These are phyloP conservation scores for Platyrinchus mystaceus DNA, from an alignment of 2,797 vertebrate genomes.

Conservation along the genomic window DNA sequence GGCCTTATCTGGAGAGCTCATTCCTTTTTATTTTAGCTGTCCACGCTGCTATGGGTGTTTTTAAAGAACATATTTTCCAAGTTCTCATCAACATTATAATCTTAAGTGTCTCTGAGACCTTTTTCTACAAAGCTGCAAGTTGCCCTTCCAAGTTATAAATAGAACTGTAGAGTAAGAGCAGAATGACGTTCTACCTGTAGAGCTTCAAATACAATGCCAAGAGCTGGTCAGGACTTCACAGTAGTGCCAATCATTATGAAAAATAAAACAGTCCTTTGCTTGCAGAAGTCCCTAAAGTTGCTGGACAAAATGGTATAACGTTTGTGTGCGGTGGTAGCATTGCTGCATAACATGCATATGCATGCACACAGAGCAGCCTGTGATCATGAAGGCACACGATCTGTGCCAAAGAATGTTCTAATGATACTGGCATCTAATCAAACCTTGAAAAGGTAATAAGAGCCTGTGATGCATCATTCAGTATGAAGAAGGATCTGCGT, in stretches of 20 bases:
- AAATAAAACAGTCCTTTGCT: not conserved
- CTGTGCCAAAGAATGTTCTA: not conserved
- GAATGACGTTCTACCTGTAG: not conserved
- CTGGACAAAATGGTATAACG: not conserved
- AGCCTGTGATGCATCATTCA: not conserved
- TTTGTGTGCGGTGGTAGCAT: not conserved
- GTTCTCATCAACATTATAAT: not conserved
- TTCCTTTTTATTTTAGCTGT: not conserved
- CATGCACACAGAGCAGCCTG: not conserved
- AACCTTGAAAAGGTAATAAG: not conserved
- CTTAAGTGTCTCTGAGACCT: not conserved
- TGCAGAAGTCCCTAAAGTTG: not conserved
- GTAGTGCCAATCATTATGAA: not conserved
- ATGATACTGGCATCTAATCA: slow-evolving; percentile 10
- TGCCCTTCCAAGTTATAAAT: not conserved
- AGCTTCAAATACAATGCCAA: not conserved
- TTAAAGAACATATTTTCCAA: not conserved
- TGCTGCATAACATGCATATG: not conserved
- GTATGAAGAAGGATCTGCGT: not conserved
- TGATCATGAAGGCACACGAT: not conserved
- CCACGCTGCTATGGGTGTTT: not conserved
- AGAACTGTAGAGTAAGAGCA: not conserved
- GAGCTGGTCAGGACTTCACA: not conserved
- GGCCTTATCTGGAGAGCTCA: not conserved
- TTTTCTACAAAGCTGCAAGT: not conserved